Evolutionary conservation across 2,797 vertebrate genomes (phyloP), one percentile per base, ranked within the genome.

Genomic region (Parauchenoglanis ngamensis): DNA sequence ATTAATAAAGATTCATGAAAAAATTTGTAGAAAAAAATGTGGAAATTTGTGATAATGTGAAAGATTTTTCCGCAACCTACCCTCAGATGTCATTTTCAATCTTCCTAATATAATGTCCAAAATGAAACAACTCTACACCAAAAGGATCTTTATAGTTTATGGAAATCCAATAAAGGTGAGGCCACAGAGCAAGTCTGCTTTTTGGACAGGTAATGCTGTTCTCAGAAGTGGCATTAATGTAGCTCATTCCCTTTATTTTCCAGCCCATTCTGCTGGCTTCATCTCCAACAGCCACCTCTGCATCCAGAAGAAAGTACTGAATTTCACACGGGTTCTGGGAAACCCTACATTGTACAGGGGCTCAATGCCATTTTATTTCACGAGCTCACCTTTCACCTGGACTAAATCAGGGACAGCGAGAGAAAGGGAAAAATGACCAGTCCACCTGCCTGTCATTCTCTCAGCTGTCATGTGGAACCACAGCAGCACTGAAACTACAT

Each of bases 401-500:
- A 87, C 57, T 75, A 83, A 79, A 85, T 81, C 61, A 82, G 76
- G 25, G 35, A 88, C 65, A 75, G 83, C 67, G 68, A 83, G 70
- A 70, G 63, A 31, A 76, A 35, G 28, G 68, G 83, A 87, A 61
- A 82, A 85, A 85, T 85, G 79, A 84, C 79, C 84, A 72, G 57
- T 89, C 87, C 63, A 85, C 90, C 87, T 90, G 87, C 68, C 44
- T 75, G 78, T 25, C 80, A 65, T 35, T 70, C 70, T 82, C 68
- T 85, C 25, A n/a, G 35, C 28, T 31, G 59, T 54, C 2, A 1
- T 78, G 49, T 56, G 84, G 75, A 85, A 81, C 91, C 90, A 90
- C 67, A 93, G 90, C 87, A 85, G 89, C 90, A 91, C 90, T 88
- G 77, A 84, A 92, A 93, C 91, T 93, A 91, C 90, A 88, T 87